Percentiles rank a stretch among this genome's conserved stretches.
Evolutionary conservation across 2,113 vertebrate genomes (phyloP).

Genomic region (Numenius arquata): DNA sequence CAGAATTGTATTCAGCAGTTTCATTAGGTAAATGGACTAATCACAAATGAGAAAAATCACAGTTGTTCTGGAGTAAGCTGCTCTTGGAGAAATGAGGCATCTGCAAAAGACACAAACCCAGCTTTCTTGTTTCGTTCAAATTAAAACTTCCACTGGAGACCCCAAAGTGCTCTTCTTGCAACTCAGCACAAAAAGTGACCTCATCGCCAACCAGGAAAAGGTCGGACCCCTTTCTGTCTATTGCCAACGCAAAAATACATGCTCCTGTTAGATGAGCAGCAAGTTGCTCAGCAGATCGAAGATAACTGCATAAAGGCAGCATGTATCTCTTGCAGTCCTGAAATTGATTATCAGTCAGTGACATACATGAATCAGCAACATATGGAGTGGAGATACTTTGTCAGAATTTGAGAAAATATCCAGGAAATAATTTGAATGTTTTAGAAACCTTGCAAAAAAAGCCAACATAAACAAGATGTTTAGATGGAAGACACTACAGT

Average conservation of each 20-base stretch:
- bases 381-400: not conserved
- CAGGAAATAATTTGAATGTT: not conserved
- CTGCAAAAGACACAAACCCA: not conserved
- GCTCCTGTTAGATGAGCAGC: not conserved
- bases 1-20: not conserved
- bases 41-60: not conserved
- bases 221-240: not conserved
- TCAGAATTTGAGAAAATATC: not conserved
- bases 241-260: rapidly evolving
- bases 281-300: not conserved
- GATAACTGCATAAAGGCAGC: not conserved
- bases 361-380: not conserved
- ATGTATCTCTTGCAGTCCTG: not conserved
- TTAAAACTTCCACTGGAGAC: not conserved
- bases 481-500: not conserved
- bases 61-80: not conserved
- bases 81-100: not conserved
- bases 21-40: not conserved
- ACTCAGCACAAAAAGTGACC: not conserved
- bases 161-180: not conserved
- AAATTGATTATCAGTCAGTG: not conserved
- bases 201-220: not conserved
- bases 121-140: not conserved
- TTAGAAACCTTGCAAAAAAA: not conserved
- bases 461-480: not conserved